Percentiles rank a stretch among this genome's conserved stretches.
phyloP scores from a whole-genome alignment of 2,888 invertebrate genomes.

The Trachelus troglodyta region DNA sequence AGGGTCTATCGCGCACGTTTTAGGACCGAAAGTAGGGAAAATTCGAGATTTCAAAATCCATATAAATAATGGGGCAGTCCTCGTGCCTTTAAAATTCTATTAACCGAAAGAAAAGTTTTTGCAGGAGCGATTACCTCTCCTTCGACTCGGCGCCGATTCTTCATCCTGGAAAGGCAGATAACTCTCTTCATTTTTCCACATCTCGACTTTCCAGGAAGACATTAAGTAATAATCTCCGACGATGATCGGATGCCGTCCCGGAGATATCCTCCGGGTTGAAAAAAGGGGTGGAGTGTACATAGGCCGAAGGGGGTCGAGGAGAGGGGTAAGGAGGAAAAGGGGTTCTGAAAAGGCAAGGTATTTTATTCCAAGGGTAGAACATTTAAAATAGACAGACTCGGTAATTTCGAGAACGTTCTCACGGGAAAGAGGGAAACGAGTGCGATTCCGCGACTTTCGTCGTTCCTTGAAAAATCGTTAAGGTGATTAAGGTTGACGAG shows the following conservation, averaged over 20 bases:
- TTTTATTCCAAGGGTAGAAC: neutral
- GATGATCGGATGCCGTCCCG: constrained; percentile 40
- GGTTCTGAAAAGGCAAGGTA: constrained; percentile 7
- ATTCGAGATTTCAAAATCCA: neutral
- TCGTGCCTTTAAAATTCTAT: neutral
- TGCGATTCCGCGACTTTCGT: neutral
- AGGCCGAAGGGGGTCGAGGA: neutral
- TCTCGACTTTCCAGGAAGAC: constrained; percentile 21
- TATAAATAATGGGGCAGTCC: neutral
- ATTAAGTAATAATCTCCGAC: constrained; percentile 57
- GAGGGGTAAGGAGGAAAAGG: neutral
- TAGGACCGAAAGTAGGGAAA: neutral
- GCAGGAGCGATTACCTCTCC: too few species aligned
- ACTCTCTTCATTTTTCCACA: neutral
- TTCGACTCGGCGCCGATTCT: neutral
- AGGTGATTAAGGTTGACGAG: neutral
- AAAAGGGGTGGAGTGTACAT: constrained; percentile 11
- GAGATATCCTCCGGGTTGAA: neutral
- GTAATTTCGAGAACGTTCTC: neutral
- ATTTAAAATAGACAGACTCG: neutral
- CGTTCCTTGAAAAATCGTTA: neutral
- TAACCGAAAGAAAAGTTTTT: neutral
- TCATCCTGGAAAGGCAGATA: neutral
- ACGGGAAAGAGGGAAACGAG: neutral
- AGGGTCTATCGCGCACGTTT: neutral